These are phyloP conservation scores for Apodemus sylvaticus DNA, from an alignment of 2,113 vertebrate species.

Conservation along the genomic window DNA sequence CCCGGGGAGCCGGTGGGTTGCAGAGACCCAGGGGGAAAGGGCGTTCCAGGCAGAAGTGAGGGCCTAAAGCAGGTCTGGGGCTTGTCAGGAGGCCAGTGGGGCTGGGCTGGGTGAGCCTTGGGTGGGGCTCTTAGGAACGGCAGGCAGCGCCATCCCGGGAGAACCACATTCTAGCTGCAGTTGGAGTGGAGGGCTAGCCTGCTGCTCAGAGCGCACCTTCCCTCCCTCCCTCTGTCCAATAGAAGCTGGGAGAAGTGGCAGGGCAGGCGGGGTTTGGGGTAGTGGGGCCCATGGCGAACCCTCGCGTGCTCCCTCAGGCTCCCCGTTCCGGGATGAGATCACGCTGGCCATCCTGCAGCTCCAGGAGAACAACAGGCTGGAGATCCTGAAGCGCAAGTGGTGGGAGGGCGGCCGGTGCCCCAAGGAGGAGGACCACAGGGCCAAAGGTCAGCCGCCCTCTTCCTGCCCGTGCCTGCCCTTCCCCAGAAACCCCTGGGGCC, in stretches of 20 bases:
- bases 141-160: not conserved
- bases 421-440: slow-evolving; percentile 93
- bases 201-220: not conserved
- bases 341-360: slow-evolving; percentile 93
- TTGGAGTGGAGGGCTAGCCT: fast-evolving
- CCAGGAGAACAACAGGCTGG: slow-evolving; percentile 94
- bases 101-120: not conserved
- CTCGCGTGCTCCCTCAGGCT: slow-evolving; percentile 82
- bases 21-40: not conserved
- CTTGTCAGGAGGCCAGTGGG: not conserved
- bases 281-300: not conserved
- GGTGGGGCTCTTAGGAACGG: not conserved
- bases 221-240: not conserved
- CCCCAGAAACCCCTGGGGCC: fast-evolving
- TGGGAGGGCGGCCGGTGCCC: slow-evolving; percentile 94
- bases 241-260: not conserved
- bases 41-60: not conserved
- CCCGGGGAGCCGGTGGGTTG: not conserved
- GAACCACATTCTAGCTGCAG: not conserved
- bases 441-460: slow-evolving; percentile 87
- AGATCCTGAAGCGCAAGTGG: slow-evolving; percentile 95
- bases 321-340: slow-evolving; percentile 93
- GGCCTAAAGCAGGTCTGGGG: not conserved
- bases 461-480: fast-evolving
- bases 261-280: not conserved